Conservation (phyloP, 1,140 invertebrate genomes). For the Hylaeus volcanicus region DNA sequence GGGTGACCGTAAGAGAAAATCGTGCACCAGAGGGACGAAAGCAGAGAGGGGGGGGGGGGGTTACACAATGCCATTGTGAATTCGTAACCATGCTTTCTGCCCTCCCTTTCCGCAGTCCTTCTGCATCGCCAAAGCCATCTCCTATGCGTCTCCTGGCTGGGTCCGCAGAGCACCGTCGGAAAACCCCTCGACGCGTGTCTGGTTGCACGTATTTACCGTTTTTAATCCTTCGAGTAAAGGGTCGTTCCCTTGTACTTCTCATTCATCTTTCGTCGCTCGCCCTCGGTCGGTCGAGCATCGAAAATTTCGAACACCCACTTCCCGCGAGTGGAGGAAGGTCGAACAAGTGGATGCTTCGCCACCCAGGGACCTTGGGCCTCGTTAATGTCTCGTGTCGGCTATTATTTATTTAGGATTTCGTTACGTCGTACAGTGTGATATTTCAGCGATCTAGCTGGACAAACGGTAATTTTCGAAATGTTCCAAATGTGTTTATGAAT, state of each 20-base stretch:
- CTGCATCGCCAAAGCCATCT: slow-evolving; percentile 13
- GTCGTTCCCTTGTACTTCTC: neutral
- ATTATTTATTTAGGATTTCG: too few relatives aligned
- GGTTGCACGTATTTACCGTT: slow-evolving; percentile 36
- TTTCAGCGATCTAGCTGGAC: too few relatives aligned
- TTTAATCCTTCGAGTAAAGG: slow-evolving; percentile 28
- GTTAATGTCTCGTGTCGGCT: neutral
- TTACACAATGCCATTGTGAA: slow-evolving; percentile 69
- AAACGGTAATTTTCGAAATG: too few relatives aligned
- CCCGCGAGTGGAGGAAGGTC: neutral
- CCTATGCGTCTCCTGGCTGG: slow-evolving; percentile 12
- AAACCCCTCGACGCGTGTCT: slow-evolving; percentile 41
- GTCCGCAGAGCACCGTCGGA: neutral
- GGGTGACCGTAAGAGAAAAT: slow-evolving; percentile 32
- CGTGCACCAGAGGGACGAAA: neutral
- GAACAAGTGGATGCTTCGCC: too few relatives aligned
- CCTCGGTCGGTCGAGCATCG: neutral
- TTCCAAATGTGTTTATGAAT: too few relatives aligned
- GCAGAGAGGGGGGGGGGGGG: neutral
- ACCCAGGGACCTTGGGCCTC: neutral
- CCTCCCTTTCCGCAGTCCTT: slow-evolving; percentile 13
- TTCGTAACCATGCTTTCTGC: slow-evolving; percentile 50
- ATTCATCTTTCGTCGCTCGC: neutral
- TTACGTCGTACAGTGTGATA: too few relatives aligned
- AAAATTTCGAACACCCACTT: slow-evolving; percentile 16